phyloP scores from a whole-genome alignment of 2,888 invertebrate species.

The Ypsolopha scabrella region DNA sequence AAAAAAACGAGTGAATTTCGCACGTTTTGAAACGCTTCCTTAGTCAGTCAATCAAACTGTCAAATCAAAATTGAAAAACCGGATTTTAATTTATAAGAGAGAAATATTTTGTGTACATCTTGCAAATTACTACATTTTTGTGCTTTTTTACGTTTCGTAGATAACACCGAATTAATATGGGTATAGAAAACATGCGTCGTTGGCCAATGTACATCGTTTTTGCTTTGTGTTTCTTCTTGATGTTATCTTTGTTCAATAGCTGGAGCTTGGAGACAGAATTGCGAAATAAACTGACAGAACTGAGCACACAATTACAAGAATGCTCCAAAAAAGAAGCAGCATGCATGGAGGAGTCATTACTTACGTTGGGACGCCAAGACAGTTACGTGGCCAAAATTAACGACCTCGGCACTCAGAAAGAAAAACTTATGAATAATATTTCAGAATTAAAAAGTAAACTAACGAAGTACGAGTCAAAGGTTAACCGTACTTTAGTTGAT shows the following conservation, averaged over 20 bases:
- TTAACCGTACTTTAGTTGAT: slow-evolving; percentile 47
- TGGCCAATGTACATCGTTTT: slow-evolving; percentile 62
- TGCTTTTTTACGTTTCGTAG: no score
- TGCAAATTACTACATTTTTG: background rate
- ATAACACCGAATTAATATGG: slow-evolving; percentile 30
- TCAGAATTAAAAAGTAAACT: slow-evolving; percentile 35
- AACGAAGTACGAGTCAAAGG: slow-evolving; percentile 41
- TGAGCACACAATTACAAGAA: slow-evolving; percentile 49
- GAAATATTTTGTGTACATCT: background rate
- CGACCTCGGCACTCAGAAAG: slow-evolving; percentile 42
- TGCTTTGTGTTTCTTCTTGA: slow-evolving; percentile 49
- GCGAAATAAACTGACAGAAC: slow-evolving; percentile 38
- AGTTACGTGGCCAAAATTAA: slow-evolving; percentile 42
- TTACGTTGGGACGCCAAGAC: slow-evolving; percentile 50
- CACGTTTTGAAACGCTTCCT: no score
- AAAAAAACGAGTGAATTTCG: no score
- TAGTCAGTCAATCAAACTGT: background rate
- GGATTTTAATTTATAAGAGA: background rate
- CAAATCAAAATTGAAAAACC: background rate
- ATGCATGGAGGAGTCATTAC: slow-evolving; percentile 52
- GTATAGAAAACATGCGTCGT: slow-evolving; percentile 65
- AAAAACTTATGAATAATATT: slow-evolving; percentile 34
- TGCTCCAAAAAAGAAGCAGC: slow-evolving; percentile 51
- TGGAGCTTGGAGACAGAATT: slow-evolving; percentile 57
- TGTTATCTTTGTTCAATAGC: slow-evolving; percentile 60